Evolutionary conservation across 2,113 vertebrate genomes (phyloP).

Genomic region (Notiomystis cincta): DNA sequence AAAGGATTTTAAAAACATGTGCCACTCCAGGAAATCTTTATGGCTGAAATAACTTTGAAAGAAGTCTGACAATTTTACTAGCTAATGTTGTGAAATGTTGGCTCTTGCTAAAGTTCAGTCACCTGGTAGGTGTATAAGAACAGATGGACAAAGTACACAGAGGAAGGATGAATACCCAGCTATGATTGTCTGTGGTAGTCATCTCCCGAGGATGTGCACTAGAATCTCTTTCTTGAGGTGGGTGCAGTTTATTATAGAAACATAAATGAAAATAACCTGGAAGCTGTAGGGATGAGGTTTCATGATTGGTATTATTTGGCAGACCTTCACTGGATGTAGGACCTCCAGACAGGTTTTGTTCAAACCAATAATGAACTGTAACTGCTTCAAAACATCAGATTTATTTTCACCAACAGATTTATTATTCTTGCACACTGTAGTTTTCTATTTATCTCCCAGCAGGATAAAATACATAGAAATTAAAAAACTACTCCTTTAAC

Average conservation of each 20-base stretch:
- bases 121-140: neutral
- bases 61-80: neutral
- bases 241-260: neutral
- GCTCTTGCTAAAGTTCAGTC: neutral
- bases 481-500: neutral
- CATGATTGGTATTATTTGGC: neutral
- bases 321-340: neutral
- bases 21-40: neutral
- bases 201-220: neutral
- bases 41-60: conserved; percentile 9
- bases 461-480: neutral
- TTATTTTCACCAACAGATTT: conserved; percentile 11
- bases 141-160: neutral
- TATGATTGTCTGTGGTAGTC: neutral
- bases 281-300: neutral
- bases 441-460: neutral
- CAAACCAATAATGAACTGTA: conserved; percentile 7
- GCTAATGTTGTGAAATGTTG: neutral
- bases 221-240: neutral
- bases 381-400: neutral
- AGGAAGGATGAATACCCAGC: neutral
- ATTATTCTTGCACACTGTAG: neutral
- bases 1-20: neutral
- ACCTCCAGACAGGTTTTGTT: conserved; percentile 38
- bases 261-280: neutral